Percentiles rank a stretch among this genome's conserved stretches.
phyloP scores from a whole-genome alignment of 2,113 vertebrate genomes.

The Lophotis ruficrista region DNA sequence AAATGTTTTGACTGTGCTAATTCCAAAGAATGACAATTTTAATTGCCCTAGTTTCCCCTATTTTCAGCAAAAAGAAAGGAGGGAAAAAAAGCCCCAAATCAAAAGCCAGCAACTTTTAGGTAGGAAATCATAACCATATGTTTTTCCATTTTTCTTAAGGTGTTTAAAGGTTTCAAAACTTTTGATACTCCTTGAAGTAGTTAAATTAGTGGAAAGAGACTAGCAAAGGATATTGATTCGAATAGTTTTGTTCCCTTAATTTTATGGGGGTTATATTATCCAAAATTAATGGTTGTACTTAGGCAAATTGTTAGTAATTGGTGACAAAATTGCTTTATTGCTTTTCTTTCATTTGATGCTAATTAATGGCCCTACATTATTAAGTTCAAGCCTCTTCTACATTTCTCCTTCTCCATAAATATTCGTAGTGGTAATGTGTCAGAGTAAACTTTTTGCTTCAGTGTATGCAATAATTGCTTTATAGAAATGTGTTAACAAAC shows the following conservation, averaged over 20 bases:
- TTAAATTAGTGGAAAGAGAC: slow-evolving; percentile 40
- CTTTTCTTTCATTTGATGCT: slow-evolving; percentile 76
- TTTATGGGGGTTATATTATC: slow-evolving; percentile 70
- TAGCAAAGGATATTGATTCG: slow-evolving; percentile 63
- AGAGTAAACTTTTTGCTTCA: slow-evolving; percentile 43
- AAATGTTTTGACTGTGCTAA: neutral
- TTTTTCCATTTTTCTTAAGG: slow-evolving; percentile 23
- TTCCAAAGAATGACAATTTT: neutral
- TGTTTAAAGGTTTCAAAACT: neutral
- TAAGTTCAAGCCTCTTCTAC: slow-evolving; percentile 43
- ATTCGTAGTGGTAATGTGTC: neutral
- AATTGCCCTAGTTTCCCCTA: neutral
- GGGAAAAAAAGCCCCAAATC: neutral
- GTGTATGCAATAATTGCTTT: neutral
- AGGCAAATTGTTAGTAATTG: slow-evolving; percentile 79
- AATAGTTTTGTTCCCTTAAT: slow-evolving; percentile 61
- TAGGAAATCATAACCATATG: neutral
- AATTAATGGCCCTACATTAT: slow-evolving; percentile 69
- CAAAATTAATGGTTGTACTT: slow-evolving; percentile 76
- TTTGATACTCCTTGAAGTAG: slow-evolving; percentile 32
- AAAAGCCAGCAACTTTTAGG: neutral
- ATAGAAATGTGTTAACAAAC: neutral
- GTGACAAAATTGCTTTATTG: slow-evolving; percentile 77
- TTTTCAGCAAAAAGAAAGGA: neutral
- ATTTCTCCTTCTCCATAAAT: slow-evolving; percentile 52